Conservation (phyloP, 2,888 invertebrate genomes). For the Atrina japonica region DNA sequence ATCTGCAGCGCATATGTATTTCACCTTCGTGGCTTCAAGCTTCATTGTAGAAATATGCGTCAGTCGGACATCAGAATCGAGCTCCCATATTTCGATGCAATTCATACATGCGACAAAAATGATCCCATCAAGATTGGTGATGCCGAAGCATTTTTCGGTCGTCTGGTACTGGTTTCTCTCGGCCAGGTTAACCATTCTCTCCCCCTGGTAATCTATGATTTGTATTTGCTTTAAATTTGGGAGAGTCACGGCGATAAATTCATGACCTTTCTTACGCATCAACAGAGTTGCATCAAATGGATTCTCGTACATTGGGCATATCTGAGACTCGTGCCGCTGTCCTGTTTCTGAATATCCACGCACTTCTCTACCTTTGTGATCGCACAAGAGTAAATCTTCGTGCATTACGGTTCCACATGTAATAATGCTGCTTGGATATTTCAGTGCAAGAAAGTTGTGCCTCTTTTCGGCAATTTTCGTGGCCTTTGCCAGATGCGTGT, state of each 20-base stretch:
- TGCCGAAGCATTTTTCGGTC: slow-evolving; percentile 31
- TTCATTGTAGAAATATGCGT: slow-evolving; percentile 13
- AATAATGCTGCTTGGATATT: slow-evolving; percentile 36
- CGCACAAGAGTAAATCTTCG: slow-evolving; percentile 19
- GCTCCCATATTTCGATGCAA: slow-evolving; percentile 31
- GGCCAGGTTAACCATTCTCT: not conserved
- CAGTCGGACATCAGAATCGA: slow-evolving; percentile 27
- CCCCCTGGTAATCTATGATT: slow-evolving; percentile 16
- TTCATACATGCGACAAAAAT: slow-evolving; percentile 30
- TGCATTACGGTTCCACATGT: slow-evolving; percentile 22
- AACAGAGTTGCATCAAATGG: slow-evolving; percentile 33
- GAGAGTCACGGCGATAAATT: slow-evolving; percentile 27
- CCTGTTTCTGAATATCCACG: slow-evolving; percentile 33
- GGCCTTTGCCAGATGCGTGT: slow-evolving; percentile 14
- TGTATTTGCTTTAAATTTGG: slow-evolving; percentile 27
- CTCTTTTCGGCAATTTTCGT: slow-evolving; percentile 17
- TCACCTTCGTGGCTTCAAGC: slow-evolving; percentile 22
- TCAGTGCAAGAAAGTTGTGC: slow-evolving; percentile 29
- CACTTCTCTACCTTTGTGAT: slow-evolving; percentile 33
- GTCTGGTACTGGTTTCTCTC: slow-evolving; percentile 20
- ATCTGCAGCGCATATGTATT: slow-evolving; percentile 34
- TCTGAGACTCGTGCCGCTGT: slow-evolving; percentile 25
- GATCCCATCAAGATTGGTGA: slow-evolving; percentile 27
- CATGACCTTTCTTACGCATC: slow-evolving; percentile 2
- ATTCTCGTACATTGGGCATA: slow-evolving; percentile 28